Evolutionary conservation across 2,888 invertebrate genomes (phyloP), one percentile per base, ranked within the genome.

Genomic region (Lasioglossum figueresi): DNA sequence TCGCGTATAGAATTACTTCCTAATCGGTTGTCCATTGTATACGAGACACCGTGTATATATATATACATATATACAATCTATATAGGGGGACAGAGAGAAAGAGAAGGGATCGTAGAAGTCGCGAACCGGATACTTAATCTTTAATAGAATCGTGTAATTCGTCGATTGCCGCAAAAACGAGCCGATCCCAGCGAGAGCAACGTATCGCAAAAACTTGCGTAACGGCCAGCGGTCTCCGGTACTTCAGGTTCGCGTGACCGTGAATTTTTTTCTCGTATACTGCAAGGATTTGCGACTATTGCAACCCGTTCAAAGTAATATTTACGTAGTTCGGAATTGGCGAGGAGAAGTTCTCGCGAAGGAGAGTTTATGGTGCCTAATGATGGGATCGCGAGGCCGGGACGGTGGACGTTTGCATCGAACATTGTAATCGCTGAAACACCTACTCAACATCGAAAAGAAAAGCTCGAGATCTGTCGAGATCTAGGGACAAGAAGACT

Each of bases 121-220:
- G 59, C 37, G 70, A 52, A 71, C 56, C 23, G 66, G 48, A 70
- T 56, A 40, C 71, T 80, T 72, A 72, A 89, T 85, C 88, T 88
- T 78, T 88, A 85, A 85, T 88, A 84, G 85, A 87, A 89, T 91
- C 77, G 78, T 81, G 86, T 89, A 87, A 87, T 91, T 91, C 83
- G 84, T 80, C 76, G 79, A 89, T 89, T 76, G 80, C 68, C 78
- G 81, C 84, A 82, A 85, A 86, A 85, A 85, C 63, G 52, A 48
- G 52, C 27, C 48, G 84, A 79, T 84, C 76, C 48, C 45, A 40
- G 19, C 27, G 48, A 52, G 48, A 40, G 43, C 23, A 27, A 27
- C 27, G 27, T 59, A 6, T 19, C 40, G 72, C 40, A 75, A 85
- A 78, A 85, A 85, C 71, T 76, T 63, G 84, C 70, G 76, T 34